These are phyloP conservation scores for Drosophila helvetica DNA, from an alignment of 2,888 invertebrate species.

Conservation along the genomic window DNA sequence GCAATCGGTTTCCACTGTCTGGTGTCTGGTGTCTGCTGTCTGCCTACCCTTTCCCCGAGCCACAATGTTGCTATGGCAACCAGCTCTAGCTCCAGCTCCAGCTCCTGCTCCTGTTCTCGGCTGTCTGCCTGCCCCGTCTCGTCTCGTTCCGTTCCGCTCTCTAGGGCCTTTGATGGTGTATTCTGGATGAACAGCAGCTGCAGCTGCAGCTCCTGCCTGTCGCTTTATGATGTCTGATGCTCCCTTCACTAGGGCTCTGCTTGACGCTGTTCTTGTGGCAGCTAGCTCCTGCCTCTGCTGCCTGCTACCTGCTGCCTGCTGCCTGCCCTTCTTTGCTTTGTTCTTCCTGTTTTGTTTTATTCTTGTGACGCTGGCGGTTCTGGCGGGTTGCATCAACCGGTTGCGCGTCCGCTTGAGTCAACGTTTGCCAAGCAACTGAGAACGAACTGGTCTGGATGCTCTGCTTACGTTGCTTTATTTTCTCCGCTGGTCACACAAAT, in stretches of 20 bases:
- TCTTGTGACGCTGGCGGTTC: constrained; percentile 3
- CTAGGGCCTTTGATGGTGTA: neutral
- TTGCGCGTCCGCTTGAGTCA: constrained; percentile 59
- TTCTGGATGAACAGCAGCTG: neutral
- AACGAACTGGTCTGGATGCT: constrained; percentile 8
- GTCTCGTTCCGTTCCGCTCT: neutral
- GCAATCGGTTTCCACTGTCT: neutral
- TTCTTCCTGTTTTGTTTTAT: neutral
- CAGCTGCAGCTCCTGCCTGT: neutral
- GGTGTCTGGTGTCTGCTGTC: neutral
- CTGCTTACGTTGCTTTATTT: constrained; percentile 4
- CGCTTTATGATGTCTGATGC: too few relatives aligned
- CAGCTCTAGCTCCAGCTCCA: neutral
- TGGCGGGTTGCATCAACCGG: neutral
- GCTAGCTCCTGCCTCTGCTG: neutral
- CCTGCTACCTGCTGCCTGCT: neutral
- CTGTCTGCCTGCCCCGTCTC: neutral
- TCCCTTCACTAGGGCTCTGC: neutral
- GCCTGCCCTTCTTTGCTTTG: constrained; percentile 3
- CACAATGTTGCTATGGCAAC: neutral
- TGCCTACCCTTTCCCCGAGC: neutral
- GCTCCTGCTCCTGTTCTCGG: neutral
- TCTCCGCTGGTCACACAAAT: constrained; percentile 3
- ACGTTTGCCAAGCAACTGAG: constrained; percentile 61
- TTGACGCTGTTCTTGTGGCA: too few relatives aligned